Conservation (phyloP, 1,140 invertebrate genomes). For the Thalassaphorura encarpata region DNA sequence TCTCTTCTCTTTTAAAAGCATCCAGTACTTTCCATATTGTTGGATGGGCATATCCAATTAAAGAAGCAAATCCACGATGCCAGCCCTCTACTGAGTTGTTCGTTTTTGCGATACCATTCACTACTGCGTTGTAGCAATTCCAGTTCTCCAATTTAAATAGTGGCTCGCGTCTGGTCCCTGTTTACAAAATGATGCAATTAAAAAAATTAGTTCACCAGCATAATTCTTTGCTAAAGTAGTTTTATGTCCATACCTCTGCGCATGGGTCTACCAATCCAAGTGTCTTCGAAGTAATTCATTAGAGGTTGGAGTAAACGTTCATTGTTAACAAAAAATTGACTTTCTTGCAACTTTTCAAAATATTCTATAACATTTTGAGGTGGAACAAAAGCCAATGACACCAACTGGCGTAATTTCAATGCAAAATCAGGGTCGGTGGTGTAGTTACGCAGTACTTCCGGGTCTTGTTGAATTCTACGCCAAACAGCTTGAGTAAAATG, state of each 20-base stretch:
- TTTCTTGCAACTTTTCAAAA: no score
- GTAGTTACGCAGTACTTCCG: not conserved
- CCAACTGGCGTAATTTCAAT: not conserved
- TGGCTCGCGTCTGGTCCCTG: not conserved
- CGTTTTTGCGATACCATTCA: not conserved
- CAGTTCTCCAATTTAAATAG: not conserved
- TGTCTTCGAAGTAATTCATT: not conserved
- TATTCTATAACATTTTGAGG: no score
- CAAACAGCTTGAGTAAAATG: slow-evolving; percentile 9
- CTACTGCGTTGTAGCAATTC: not conserved
- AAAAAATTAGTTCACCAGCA: no score
- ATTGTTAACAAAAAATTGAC: no score
- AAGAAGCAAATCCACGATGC: not conserved
- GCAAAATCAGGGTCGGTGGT: not conserved
- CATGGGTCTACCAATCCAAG: not conserved
- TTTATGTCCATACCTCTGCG: no score
- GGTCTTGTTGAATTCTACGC: not conserved
- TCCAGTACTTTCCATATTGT: not conserved
- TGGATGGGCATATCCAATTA: not conserved
- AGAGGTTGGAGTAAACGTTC: no score
- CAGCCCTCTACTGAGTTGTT: not conserved
- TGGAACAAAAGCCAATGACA: not conserved
- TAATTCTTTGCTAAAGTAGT: no score
- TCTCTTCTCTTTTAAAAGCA: not conserved
- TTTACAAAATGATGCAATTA: no score